phyloP scores from a whole-genome alignment of 2,113 vertebrate genomes.

The Dasypus novemcinctus region DNA sequence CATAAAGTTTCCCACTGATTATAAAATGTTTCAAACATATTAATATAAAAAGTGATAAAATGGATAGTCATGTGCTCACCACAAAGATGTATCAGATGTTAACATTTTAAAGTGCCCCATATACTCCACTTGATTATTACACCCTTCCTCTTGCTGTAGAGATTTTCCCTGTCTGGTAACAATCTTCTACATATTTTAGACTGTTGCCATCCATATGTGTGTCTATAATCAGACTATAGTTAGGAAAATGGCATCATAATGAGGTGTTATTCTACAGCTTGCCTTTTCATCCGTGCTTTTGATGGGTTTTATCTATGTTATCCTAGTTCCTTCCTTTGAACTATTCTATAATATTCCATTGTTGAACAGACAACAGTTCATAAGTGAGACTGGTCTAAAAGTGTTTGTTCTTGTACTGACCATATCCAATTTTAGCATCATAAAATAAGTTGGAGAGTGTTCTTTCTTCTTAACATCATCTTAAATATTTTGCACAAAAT shows the following conservation, averaged over 20 bases:
- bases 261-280: background rate
- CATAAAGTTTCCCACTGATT: background rate
- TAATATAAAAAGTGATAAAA: background rate
- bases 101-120: background rate
- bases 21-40: background rate
- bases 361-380: background rate
- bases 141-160: background rate
- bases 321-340: conserved; percentile 2
- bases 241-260: background rate
- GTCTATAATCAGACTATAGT: background rate
- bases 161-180: background rate
- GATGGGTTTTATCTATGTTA: background rate
- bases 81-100: background rate
- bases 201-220: background rate
- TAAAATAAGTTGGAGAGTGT: no score
- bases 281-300: background rate
- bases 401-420: no score
- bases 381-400: no score
- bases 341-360: background rate
- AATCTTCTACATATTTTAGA: background rate
- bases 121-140: background rate
- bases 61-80: background rate
- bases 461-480: no score
- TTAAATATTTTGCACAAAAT: no score
- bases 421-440: no score